Evolutionary conservation across 2,888 invertebrate species (phyloP).

Genomic region (Anagyrus pseudococci): DNA sequence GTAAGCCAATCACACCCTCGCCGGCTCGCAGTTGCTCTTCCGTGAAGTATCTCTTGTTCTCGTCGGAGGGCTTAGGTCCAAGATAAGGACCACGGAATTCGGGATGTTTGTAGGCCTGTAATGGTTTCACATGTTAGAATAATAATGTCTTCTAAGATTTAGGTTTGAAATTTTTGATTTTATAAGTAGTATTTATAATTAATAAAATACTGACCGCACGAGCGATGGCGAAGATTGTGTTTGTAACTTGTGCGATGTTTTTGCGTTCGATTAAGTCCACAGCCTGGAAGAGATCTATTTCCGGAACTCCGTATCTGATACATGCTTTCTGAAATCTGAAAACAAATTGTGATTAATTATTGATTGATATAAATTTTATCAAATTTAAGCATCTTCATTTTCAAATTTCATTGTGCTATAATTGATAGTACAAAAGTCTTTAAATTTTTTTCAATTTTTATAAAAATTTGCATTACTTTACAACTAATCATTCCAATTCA

Average conservation of each 20-base stretch:
- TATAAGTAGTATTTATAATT: too few species aligned
- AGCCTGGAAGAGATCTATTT: conserved; percentile 88
- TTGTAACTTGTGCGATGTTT: conserved; percentile 87
- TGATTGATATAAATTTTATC: too few species aligned
- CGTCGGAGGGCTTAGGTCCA: conserved; percentile 87
- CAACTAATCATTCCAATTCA: too few species aligned
- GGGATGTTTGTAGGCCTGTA: conserved; percentile 79
- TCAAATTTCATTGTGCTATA: too few species aligned
- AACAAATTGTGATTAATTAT: too few species aligned
- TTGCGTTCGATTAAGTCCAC: conserved; percentile 91
- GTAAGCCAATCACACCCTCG: conserved; percentile 83
- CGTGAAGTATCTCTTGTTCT: conserved; percentile 69
- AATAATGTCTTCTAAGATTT: too few species aligned
- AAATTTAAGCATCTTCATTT: too few species aligned
- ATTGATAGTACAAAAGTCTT: too few species aligned
- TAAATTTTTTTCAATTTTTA: too few species aligned
- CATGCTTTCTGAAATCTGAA: conserved; percentile 82
- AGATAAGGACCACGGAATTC: conserved; percentile 84
- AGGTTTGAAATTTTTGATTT: too few species aligned
- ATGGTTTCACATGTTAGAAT: too few species aligned
- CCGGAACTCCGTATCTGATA: conserved; percentile 82
- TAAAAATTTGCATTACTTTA: too few species aligned
- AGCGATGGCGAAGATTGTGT: conserved; percentile 86
- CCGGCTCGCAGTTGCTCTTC: conserved; percentile 79
- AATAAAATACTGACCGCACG: conserved; percentile 72